A percentile compares a stretch with the other conserved stretches of the same genome.
Conservation (phyloP, 2,797 vertebrate species). For the Thamnophis elegans region DNA sequence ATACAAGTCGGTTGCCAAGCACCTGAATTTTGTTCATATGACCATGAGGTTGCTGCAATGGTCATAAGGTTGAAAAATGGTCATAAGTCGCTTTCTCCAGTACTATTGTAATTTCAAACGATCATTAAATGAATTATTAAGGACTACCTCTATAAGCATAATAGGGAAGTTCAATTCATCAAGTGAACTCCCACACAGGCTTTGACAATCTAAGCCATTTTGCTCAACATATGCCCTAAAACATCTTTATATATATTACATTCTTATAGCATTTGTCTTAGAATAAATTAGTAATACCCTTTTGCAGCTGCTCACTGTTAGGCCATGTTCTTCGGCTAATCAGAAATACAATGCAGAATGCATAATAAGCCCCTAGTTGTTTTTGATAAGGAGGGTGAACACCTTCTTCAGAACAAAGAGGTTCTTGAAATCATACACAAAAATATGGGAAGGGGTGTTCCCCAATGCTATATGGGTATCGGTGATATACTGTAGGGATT, state of each 20-base stretch:
- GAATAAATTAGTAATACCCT: not conserved
- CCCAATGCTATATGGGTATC: not conserved
- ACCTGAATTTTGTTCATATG: not conserved
- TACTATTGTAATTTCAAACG: not conserved
- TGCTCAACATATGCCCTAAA: not conserved
- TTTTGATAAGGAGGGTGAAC: not conserved
- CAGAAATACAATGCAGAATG: not conserved
- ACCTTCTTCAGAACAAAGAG: not conserved
- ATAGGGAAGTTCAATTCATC: not conserved
- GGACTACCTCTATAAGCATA: not conserved
- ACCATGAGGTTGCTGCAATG: not conserved
- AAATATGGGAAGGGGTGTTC: not conserved
- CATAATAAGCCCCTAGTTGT: not conserved
- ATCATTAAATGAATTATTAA: not conserved
- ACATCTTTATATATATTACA: not conserved
- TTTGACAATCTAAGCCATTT: not conserved
- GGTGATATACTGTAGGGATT: not conserved
- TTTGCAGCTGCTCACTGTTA: not conserved
- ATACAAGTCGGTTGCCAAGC: not conserved
- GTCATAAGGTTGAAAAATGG: not conserved
- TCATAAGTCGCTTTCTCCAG: not conserved
- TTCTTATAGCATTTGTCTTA: slow-evolving; percentile 1
- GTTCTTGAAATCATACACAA: not conserved
- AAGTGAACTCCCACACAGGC: not conserved
- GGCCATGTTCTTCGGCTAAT: not conserved